Conservation (phyloP, 2,888 invertebrate species). For the Ornithoptera priamus region DNA sequence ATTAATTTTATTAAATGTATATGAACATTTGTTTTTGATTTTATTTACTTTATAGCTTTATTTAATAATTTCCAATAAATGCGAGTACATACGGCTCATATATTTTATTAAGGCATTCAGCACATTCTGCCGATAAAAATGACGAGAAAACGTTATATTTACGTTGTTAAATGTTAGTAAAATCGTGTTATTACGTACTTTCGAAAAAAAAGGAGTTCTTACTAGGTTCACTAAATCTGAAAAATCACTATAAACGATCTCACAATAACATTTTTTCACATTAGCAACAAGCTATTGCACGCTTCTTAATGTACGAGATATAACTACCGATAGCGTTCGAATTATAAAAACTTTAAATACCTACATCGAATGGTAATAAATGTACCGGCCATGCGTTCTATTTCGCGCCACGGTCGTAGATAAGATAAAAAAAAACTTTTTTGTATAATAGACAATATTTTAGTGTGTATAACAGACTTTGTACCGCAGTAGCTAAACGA, state of each 20-base stretch:
- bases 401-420: conserved; percentile 19
- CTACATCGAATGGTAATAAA: conserved; percentile 10
- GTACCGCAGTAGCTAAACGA: not conserved
- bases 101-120: too few species aligned
- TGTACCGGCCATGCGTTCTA: conserved; percentile 9
- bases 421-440: conserved; percentile 1
- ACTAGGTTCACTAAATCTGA: not conserved
- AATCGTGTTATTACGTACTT: too few species aligned
- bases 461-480: not conserved
- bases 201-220: too few species aligned
- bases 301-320: conserved; percentile 1
- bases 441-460: not conserved
- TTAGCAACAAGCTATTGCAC: conserved; percentile 10
- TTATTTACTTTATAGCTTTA: too few species aligned
- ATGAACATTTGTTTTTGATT: too few species aligned
- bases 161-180: too few species aligned
- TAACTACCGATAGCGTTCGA: not conserved
- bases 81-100: too few species aligned
- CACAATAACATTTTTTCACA: not conserved
- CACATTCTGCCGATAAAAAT: too few species aligned
- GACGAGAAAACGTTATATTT: too few species aligned
- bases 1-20: too few species aligned
- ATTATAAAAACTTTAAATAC: conserved; percentile 9
- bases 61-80: too few species aligned
- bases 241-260: not conserved